A percentile compares a stretch with the other conserved stretches of the same genome.
Evolutionary conservation across 2,113 vertebrate species (phyloP).

Genomic region (Pampusana beccarii): DNA sequence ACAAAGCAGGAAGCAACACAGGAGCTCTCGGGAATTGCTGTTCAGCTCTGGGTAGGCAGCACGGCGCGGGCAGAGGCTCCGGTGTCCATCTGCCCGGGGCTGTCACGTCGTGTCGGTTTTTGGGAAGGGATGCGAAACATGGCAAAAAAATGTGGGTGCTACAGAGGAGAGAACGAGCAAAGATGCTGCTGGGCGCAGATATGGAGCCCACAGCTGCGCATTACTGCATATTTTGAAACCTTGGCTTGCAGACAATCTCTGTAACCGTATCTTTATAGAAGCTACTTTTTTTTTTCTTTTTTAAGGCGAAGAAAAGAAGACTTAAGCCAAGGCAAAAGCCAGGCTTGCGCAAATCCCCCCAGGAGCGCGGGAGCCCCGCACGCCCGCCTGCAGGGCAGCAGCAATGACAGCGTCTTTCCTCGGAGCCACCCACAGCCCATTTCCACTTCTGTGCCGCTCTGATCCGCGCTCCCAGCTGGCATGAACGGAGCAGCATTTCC

Average conservation of each 20-base stretch:
- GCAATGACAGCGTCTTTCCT: not conserved
- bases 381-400: not conserved
- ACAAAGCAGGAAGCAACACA: not conserved
- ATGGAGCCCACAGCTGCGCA: not conserved
- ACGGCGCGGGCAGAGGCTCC: not conserved
- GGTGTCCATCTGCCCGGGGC: accelerated
- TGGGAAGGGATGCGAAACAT: not conserved
- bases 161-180: too few relatives aligned
- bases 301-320: not conserved
- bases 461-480: not conserved
- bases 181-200: not conserved
- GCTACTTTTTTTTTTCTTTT: not conserved
- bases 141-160: accelerated
- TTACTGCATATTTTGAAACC: not conserved
- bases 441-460: not conserved
- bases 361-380: not conserved
- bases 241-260: not conserved
- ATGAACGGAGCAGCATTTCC: not conserved
- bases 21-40: not conserved
- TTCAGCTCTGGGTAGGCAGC: accelerated
- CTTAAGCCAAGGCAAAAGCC: not conserved
- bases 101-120: accelerated
- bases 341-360: not conserved
- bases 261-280: not conserved
- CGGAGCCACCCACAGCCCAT: not conserved